Evolutionary conservation across 2,113 vertebrate genomes (phyloP), one percentile per base, ranked within the genome.

Genomic region (Tinamus guttatus): DNA sequence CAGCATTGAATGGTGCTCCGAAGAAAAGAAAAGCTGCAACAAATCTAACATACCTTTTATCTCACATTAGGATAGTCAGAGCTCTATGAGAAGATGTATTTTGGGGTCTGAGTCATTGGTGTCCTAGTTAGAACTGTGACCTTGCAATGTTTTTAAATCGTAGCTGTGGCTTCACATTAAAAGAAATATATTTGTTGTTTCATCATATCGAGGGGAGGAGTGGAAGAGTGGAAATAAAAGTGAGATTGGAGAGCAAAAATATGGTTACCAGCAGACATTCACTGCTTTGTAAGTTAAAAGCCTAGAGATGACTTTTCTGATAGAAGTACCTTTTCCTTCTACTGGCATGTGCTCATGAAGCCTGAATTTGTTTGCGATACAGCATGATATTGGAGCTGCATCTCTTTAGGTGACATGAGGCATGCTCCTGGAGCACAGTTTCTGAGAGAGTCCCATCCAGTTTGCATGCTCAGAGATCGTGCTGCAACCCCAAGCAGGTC

Each of bases 41-140:
- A 97, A 90, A 96, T 93, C 74, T 92, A 90, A 81, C 91, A 24
- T 81, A 86, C 38, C 87, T 73, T 94, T 96, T 97, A 59, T 79
- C 92, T 92, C 96, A 97, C 64, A 90, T 93, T 91, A 83, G 82
- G 85, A 77, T 85, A 92, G 74, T 93, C 86, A 24, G 65, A 67
- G 80, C 90, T 71, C 80, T 87, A 7, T 63, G 78, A 85, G 87
- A 86, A 64, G 65, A 87, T 32, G 83, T 34, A 60, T 41, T 78
- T 91, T 22, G 36, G 32, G 41, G 47, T 49, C 13, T 21, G 60
- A 85, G 64, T 77, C 19, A 94, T 49, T 94, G 83, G 94, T 96
- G 92, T 91, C 81, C 79, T 68, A 17, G 32, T 51, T 74, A 24
- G 9, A 85, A 40, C 8, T 81, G 95, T 78, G 62, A 73, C 47